Percentiles rank a stretch among this genome's conserved stretches.
These are phyloP conservation scores for Sciurus carolinensis DNA, from an alignment of 2,797 vertebrate genomes.

Conservation along the genomic window DNA sequence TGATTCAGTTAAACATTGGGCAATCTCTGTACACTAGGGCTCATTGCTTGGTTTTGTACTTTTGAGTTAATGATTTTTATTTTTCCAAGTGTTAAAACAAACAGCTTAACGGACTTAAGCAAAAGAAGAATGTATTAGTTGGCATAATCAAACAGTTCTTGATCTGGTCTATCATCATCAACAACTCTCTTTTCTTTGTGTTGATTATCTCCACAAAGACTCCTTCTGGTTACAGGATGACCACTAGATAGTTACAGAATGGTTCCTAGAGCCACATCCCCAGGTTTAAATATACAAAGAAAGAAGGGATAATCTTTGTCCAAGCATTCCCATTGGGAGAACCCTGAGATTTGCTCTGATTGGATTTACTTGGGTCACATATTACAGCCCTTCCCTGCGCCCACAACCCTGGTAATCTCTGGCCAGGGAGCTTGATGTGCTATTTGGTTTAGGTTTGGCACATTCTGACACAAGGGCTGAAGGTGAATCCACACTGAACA, in stretches of 20 bases:
- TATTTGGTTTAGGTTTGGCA: constrained; percentile 6
- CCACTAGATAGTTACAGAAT: constrained; percentile 10
- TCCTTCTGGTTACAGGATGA: not conserved
- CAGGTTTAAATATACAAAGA: not conserved
- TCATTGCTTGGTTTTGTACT: not conserved
- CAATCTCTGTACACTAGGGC: not conserved
- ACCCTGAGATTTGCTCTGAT: not conserved
- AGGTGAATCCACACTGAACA: not conserved
- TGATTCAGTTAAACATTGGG: not conserved
- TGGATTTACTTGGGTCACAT: not conserved
- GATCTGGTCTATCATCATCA: constrained; percentile 25
- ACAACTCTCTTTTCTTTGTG: constrained; percentile 13
- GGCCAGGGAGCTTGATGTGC: not conserved
- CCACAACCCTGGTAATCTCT: not conserved
- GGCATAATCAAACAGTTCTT: not conserved
- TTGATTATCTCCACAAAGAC: not conserved
- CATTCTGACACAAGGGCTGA: not conserved
- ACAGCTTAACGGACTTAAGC: not conserved
- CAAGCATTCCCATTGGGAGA: not conserved
- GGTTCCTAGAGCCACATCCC: constrained; percentile 6
- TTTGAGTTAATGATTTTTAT: constrained; percentile 39
- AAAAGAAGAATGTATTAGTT: constrained; percentile 33
- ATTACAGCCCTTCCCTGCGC: not conserved
- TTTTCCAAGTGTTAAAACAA: constrained; percentile 22
- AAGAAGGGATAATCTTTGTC: not conserved